phyloP scores from a whole-genome alignment of 2,113 vertebrate species.

The Ptilonorhynchus violaceus region DNA sequence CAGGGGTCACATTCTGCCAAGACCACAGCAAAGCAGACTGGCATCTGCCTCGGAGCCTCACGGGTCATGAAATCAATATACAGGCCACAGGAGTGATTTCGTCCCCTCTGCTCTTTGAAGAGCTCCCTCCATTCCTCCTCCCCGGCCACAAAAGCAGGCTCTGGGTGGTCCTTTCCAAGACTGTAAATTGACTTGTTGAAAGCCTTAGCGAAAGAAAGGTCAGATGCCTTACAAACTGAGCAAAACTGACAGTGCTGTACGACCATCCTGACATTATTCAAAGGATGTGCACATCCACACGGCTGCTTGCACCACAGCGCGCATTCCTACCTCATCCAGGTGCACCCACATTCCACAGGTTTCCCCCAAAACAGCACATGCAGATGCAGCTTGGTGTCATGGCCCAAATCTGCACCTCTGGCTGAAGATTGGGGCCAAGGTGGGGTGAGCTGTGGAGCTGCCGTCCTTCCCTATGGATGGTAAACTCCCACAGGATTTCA shows the following conservation, averaged over 20 bases:
- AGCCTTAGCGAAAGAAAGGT: conserved; percentile 37
- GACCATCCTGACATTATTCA: neutral
- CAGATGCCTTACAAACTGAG: conserved; percentile 12
- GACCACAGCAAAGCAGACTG: neutral
- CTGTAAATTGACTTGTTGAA: conserved; percentile 52
- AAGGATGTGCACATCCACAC: neutral
- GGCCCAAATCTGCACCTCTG: neutral
- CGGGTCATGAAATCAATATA: neutral
- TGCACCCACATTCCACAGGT: accelerated
- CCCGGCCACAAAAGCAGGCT: neutral
- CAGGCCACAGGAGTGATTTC: accelerated
- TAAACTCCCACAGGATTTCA: neutral
- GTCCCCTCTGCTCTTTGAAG: neutral
- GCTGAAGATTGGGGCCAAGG: neutral
- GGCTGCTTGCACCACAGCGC: neutral
- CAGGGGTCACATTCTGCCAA: conserved; percentile 15
- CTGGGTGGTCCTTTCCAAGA: conserved; percentile 43
- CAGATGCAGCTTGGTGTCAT: neutral
- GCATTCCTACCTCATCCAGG: neutral
- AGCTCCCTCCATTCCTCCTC: neutral
- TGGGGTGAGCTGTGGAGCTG: neutral
- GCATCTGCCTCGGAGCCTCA: neutral
- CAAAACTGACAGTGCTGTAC: neutral
- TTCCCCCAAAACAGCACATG: neutral
- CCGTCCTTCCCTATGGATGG: neutral